These are phyloP conservation scores for Addax nasomaculatus DNA, from an alignment of 2,113 vertebrate species.

Conservation along the genomic window DNA sequence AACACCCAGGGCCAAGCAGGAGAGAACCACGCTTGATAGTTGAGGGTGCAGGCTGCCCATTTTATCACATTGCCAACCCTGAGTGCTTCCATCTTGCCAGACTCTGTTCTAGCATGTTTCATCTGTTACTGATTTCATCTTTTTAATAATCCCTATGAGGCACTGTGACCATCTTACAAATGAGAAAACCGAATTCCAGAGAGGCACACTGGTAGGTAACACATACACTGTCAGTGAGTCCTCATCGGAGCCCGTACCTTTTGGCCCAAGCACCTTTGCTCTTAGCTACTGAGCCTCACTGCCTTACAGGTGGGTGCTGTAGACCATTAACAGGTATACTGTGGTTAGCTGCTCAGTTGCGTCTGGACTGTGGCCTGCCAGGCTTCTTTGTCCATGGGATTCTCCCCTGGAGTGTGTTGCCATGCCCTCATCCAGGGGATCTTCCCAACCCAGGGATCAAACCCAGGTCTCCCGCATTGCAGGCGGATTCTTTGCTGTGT, in stretches of 20 bases:
- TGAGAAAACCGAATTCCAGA: background rate
- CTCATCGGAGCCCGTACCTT: background rate
- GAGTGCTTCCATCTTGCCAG: background rate
- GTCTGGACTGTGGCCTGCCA: background rate
- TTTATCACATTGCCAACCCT: background rate
- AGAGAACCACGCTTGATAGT: background rate
- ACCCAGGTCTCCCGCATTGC: background rate
- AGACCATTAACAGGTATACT: background rate
- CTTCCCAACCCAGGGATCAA: background rate
- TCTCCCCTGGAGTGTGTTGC: background rate
- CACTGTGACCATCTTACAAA: background rate
- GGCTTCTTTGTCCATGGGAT: background rate
- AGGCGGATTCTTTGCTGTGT: background rate
- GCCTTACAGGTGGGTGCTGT: no score
- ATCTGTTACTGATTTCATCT: background rate
- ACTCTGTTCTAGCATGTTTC: background rate
- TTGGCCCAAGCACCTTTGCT: background rate
- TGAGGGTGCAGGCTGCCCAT: background rate
- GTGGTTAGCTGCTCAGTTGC: background rate
- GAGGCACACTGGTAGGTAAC: background rate
- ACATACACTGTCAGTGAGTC: background rate
- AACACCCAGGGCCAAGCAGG: background rate
- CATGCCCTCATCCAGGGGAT: background rate
- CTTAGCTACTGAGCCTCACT: background rate
- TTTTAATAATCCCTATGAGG: background rate